Base-by-base conservation (phyloP, 2,888 invertebrate species). In the Drosophila melanosoma region DNA sequence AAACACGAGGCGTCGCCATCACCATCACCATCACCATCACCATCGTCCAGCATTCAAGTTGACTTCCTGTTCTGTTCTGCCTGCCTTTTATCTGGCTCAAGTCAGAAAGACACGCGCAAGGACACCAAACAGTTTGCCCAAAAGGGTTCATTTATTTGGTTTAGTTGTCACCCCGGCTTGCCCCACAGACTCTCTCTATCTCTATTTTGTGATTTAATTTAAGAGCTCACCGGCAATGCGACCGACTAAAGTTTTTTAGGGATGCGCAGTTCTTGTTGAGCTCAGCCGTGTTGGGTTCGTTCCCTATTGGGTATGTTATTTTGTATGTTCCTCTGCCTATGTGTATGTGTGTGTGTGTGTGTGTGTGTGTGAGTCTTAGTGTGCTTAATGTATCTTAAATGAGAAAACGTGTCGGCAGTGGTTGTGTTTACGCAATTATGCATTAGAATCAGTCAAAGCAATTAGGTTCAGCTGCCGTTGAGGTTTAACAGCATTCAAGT, bases 91-190 rank as follows among this genome's bases (percentile, higher is more conserved):
- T 88, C 85, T 88, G 65, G 66, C 61, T 49, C 56, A 58, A 84
- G 82, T 61, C 60, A 73, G 74, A 59, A 76, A 59, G 72, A 69
- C 58, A 70, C 81, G 81, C 58, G 51, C 80, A 87, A 79, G 80
- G 82, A 84, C 79, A 85, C 83, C 61, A 53, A 62, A 74, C 62
- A 88, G 69, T 90, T 63, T 70, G 69, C 89, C 81, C 75, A 73
- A 80, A 85, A 90, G 90, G 85, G 85, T 90, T 85, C 87, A 85
- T 90, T 88, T 90, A 85, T 85, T 90, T 85, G 78, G 85, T 77
- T 85, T 85, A 81, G 83, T 77, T 74, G 57, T 68, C 70, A 60
- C 75, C 82, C 69, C 59, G 69, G 68, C 56, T 68, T 69, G 76
- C 81, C 75, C 72, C 60, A 71, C 83, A 63, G 78, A 74, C 87